Conservation (phyloP, 2,888 invertebrate species). For the Nomada fucata region DNA sequence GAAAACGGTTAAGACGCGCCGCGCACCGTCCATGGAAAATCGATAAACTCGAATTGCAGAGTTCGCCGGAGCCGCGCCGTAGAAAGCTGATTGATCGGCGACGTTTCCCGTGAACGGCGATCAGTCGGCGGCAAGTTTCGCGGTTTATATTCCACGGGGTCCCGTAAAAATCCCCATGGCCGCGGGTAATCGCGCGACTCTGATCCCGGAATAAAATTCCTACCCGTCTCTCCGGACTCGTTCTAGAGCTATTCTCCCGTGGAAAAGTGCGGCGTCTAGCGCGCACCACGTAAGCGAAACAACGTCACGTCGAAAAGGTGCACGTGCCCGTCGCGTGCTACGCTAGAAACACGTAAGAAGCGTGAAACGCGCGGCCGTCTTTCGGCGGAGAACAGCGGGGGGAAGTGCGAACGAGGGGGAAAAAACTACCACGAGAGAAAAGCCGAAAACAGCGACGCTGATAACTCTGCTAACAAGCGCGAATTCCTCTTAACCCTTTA, state of each 20-base stretch:
- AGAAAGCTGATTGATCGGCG: not conserved
- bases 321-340: conserved; percentile 11
- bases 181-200: conserved; percentile 35
- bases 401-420: not conserved
- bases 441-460: not conserved
- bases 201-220: conserved; percentile 51
- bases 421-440: conserved; percentile 15
- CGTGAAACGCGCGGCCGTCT: conserved; percentile 6
- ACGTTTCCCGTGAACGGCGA: not conserved
- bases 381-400: not conserved
- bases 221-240: not conserved
- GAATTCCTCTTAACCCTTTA: not conserved
- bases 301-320: conserved; percentile 37
- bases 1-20: too few relatives aligned
- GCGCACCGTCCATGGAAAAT: too few relatives aligned
- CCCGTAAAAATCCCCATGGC: conserved; percentile 30
- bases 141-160: conserved; percentile 33
- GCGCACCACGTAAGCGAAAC: conserved; percentile 36
- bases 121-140: not conserved
- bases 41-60: not conserved
- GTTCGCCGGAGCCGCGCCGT: not conserved
- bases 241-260: conserved; percentile 7
- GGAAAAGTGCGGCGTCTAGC: conserved; percentile 5
- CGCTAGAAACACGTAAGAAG: conserved; percentile 14
- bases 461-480: conserved; percentile 21